A percentile compares a stretch with the other conserved stretches of the same genome.
phyloP scores from a whole-genome alignment of 2,888 invertebrate species.

The Hecatera dysodea region DNA sequence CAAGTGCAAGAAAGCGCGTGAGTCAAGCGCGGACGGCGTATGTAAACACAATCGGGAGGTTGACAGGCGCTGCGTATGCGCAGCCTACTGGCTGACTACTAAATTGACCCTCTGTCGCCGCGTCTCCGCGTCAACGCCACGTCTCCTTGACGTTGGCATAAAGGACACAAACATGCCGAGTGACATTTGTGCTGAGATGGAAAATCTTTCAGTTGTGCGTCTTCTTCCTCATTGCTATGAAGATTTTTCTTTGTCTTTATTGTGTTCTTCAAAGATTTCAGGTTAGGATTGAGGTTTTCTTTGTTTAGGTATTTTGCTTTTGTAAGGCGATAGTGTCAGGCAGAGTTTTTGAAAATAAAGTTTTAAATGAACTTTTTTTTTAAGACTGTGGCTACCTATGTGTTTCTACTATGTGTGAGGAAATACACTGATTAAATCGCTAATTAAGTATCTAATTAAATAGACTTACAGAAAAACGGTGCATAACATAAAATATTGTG shows the following conservation, averaged over 20 bases:
- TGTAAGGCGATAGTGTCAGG: neutral
- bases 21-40: constrained; percentile 52
- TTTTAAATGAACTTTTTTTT: no score
- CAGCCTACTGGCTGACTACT: constrained; percentile 52
- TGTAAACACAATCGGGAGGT: constrained; percentile 64
- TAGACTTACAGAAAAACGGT: neutral
- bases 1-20: constrained; percentile 59
- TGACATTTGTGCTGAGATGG: constrained; percentile 51
- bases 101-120: constrained; percentile 61
- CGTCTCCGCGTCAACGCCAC: constrained; percentile 44
- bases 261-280: constrained; percentile 11
- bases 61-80: constrained; percentile 61
- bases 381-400: no score
- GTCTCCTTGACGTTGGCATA: constrained; percentile 58
- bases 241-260: constrained; percentile 20
- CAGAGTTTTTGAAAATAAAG: neutral
- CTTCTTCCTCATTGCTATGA: constrained; percentile 26
- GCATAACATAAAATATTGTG: constrained; percentile 14
- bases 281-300: neutral
- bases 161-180: constrained; percentile 47
- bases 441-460: constrained; percentile 11
- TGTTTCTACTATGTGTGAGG: no score
- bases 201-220: constrained; percentile 48
- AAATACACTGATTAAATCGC: neutral
- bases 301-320: neutral